Conservation (phyloP, 1,140 invertebrate genomes). For the Zophobas morio region DNA sequence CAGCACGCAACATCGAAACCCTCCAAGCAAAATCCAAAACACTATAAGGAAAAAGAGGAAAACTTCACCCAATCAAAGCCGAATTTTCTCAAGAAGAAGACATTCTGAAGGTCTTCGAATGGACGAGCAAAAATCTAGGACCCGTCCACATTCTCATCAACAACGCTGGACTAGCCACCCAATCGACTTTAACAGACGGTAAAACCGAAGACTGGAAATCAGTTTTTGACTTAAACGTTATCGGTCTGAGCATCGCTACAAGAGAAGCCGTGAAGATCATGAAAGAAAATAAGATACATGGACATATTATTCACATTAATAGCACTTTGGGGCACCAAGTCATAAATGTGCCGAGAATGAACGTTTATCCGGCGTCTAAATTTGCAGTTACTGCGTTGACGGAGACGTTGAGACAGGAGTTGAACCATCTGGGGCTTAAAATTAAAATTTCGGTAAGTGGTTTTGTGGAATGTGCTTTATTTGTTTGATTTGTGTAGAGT, state of each 20-base stretch:
- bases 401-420: constrained; percentile 68
- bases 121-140: constrained; percentile 73
- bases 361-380: constrained; percentile 75
- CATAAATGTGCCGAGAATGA: constrained; percentile 60
- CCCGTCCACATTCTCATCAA: constrained; percentile 71
- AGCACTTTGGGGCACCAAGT: constrained; percentile 55
- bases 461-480: background rate
- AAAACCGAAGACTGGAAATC: constrained; percentile 67
- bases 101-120: constrained; percentile 73
- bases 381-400: constrained; percentile 67
- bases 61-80: constrained; percentile 56
- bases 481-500: constrained; percentile 6
- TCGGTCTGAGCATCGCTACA: constrained; percentile 78
- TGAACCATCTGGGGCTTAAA: constrained; percentile 65
- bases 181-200: constrained; percentile 64
- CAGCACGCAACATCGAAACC: constrained; percentile 54
- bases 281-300: constrained; percentile 14
- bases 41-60: constrained; percentile 14
- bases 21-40: constrained; percentile 28
- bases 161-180: background rate
- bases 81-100: constrained; percentile 71
- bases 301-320: constrained; percentile 47
- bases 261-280: constrained; percentile 68
- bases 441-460: constrained; percentile 68
- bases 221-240: constrained; percentile 79